Conservation (phyloP, 2,797 vertebrate species). For the Rhinatrema bivittatum region DNA sequence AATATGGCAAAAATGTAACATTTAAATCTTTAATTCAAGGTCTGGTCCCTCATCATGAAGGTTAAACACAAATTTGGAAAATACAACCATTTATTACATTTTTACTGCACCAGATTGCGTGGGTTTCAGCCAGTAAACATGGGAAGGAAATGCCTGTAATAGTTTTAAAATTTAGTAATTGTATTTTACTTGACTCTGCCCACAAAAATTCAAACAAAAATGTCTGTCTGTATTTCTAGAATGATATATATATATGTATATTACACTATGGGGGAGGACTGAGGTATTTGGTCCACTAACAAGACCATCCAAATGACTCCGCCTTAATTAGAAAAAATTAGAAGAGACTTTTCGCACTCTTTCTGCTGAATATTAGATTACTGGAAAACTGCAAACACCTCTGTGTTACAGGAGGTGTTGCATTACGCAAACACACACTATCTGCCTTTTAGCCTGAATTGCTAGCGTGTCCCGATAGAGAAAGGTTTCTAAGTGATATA, state of each 20-base stretch:
- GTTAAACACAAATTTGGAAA: constrained; percentile 29
- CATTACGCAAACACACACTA: neutral
- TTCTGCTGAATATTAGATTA: neutral
- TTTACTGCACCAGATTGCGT: constrained; percentile 26
- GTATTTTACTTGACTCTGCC: constrained; percentile 40
- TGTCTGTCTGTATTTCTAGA: constrained; percentile 19
- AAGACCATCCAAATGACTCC: constrained; percentile 3
- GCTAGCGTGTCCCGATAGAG: neutral
- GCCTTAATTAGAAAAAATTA: neutral
- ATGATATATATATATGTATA: constrained; percentile 15
- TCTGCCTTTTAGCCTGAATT: neutral
- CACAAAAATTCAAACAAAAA: constrained; percentile 28
- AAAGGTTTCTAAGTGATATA: constrained; percentile 1
- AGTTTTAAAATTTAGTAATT: constrained; percentile 38
- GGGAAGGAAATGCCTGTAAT: constrained; percentile 46
- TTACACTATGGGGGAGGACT: constrained; percentile 2
- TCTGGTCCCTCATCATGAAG: constrained; percentile 10
- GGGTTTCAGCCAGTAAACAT: constrained; percentile 28
- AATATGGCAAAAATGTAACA: constrained; percentile 10
- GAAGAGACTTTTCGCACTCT: constrained; percentile 1
- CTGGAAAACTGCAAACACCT: neutral
- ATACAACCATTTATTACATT: constrained; percentile 31
- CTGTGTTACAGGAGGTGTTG: neutral
- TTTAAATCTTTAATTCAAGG: constrained; percentile 8
- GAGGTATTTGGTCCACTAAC: neutral